Conservation (phyloP, 2,113 vertebrate genomes). For the Microtus montanus region DNA sequence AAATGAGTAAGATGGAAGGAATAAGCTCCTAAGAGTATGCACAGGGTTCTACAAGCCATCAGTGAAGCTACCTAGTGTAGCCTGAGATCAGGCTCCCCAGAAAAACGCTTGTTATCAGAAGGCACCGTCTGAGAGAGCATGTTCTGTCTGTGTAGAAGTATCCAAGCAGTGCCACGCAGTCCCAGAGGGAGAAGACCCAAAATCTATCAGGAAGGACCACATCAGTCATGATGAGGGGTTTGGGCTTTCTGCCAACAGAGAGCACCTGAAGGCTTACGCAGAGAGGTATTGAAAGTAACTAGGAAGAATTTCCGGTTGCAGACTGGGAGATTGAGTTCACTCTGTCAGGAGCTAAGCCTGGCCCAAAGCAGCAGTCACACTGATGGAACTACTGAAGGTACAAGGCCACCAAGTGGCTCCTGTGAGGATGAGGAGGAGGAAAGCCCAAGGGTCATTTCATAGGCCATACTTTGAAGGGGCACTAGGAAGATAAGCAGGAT, state of each 20-base stretch:
- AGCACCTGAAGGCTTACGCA: not conserved
- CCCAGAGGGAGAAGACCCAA: not conserved
- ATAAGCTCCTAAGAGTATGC: not conserved
- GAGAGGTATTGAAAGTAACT: not conserved
- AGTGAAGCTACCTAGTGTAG: not conserved
- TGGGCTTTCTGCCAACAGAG: not conserved
- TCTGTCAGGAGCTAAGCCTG: not conserved
- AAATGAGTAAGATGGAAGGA: not conserved
- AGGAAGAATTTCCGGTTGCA: not conserved
- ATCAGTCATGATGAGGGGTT: not conserved
- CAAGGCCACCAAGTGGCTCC: not conserved
- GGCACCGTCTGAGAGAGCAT: fast-evolving
- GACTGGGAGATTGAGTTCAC: not conserved
- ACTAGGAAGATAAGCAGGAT: not conserved
- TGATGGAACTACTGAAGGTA: too few species aligned
- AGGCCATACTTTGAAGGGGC: not conserved
- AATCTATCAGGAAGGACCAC: not conserved
- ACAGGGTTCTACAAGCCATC: not conserved
- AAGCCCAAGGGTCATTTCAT: not conserved
- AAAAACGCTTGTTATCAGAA: not conserved
- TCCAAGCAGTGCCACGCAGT: not conserved
- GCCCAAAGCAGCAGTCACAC: not conserved
- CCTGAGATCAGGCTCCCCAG: not conserved
- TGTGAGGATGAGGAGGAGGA: not conserved
- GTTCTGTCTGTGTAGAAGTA: not conserved